phyloP scores from a whole-genome alignment of 2,888 invertebrate genomes.

The Pandemis heparana region DNA sequence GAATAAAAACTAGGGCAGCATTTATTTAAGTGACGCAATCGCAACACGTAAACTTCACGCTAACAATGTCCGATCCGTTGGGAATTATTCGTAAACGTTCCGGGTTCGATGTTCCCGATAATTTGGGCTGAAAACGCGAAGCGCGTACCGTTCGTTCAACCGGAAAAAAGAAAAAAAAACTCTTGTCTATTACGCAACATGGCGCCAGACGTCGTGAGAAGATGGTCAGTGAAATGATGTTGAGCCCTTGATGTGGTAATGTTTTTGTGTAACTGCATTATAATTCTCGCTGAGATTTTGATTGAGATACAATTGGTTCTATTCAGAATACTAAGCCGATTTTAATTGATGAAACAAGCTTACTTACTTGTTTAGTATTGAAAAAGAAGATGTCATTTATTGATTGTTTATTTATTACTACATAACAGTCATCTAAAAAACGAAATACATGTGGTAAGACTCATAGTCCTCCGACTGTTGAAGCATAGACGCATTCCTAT shows the following conservation, averaged over 20 bases:
- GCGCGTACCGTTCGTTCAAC: constrained; percentile 18
- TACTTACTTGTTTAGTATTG: constrained; percentile 9
- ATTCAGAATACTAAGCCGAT: constrained; percentile 36
- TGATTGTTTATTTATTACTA: constrained; percentile 4
- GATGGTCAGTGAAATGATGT: constrained; percentile 38
- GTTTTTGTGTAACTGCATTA: constrained; percentile 37
- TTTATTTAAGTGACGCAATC: constrained; percentile 37
- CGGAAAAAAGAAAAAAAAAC: constrained; percentile 28
- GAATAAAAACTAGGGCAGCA: constrained; percentile 14
- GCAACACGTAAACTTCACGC: constrained; percentile 32
- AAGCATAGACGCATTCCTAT: too few species aligned
- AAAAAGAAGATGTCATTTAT: constrained; percentile 13
- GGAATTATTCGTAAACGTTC: constrained; percentile 39
- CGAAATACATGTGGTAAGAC: too few species aligned
- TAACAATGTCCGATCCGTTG: constrained; percentile 33
- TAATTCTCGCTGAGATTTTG: constrained; percentile 36
- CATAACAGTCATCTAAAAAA: too few species aligned
- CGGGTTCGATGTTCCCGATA: constrained; percentile 42
- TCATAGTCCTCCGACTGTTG: too few species aligned
- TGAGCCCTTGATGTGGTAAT: constrained; percentile 42
- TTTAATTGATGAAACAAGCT: constrained; percentile 29
- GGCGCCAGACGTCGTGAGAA: constrained; percentile 37
- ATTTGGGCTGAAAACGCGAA: constrained; percentile 38
- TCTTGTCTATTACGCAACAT: constrained; percentile 39
- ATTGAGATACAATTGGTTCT: constrained; percentile 39